phyloP scores from a whole-genome alignment of 2,113 vertebrate species.

The Lampris megalopsis region DNA sequence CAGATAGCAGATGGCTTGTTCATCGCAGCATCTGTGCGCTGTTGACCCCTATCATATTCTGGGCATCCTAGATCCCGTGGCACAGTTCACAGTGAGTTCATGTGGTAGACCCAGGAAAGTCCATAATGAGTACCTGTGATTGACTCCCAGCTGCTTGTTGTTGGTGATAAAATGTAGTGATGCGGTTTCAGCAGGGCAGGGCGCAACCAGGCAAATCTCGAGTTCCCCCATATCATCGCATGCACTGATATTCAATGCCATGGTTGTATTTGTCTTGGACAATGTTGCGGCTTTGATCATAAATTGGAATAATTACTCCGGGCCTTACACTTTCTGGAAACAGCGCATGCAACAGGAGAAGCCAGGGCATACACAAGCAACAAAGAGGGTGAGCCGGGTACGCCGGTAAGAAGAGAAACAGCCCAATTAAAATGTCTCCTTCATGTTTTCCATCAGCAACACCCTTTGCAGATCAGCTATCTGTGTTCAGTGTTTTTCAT shows the following conservation, averaged over 20 bases:
- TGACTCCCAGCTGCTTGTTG: slow-evolving; percentile 60
- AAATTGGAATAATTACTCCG: slow-evolving; percentile 79
- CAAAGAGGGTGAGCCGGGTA: slow-evolving; percentile 52
- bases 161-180: slow-evolving; percentile 51
- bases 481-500: slow-evolving; percentile 53
- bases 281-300: slow-evolving; percentile 81
- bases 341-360: slow-evolving; percentile 78
- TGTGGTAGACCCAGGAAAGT: slow-evolving; percentile 30
- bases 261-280: slow-evolving; percentile 80
- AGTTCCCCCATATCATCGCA: slow-evolving; percentile 74
- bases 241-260: slow-evolving; percentile 72
- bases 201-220: slow-evolving; percentile 63
- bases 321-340: slow-evolving; percentile 75
- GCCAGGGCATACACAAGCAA: slow-evolving; percentile 46
- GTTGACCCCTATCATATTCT: slow-evolving; percentile 47
- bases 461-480: slow-evolving; percentile 59
- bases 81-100: slow-evolving; percentile 65
- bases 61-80: slow-evolving; percentile 32
- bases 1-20: slow-evolving; percentile 15
- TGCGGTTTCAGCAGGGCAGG: slow-evolving; percentile 70
- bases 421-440: slow-evolving; percentile 70
- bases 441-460: slow-evolving; percentile 71
- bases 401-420: slow-evolving; percentile 57
- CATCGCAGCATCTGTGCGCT: slow-evolving; percentile 7
- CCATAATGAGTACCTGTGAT: slow-evolving; percentile 60